Percentiles rank a stretch among this genome's conserved stretches.
These are phyloP conservation scores for Cuniculus paca DNA, from an alignment of 2,797 vertebrate species.

Conservation along the genomic window DNA sequence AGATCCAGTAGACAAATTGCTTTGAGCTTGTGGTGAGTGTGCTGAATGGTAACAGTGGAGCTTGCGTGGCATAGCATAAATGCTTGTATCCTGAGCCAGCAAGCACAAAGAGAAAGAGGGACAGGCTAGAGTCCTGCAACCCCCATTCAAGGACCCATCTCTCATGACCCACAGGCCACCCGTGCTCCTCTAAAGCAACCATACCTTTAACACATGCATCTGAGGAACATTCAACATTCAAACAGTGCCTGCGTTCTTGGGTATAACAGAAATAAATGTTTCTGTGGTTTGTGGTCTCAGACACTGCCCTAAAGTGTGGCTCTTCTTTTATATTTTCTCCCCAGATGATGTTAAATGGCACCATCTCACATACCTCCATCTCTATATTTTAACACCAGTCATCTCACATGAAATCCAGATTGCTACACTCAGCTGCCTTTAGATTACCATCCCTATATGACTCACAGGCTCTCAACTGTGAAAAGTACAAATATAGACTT, in stretches of 20 bases:
- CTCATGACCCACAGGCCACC: not conserved
- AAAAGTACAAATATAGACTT: not conserved
- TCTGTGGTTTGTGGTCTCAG: not conserved
- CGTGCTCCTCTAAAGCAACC: not conserved
- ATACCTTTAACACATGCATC: not conserved
- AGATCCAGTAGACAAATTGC: not conserved
- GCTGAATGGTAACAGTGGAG: not conserved
- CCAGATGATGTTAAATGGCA: not conserved
- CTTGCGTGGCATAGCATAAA: not conserved
- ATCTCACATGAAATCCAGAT: not conserved
- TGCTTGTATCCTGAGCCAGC: not conserved
- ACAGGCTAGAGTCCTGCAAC: not conserved
- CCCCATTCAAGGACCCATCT: not conserved
- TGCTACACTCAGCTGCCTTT: not conserved
- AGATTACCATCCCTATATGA: not conserved
- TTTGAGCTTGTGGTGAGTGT: not conserved
- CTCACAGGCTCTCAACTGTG: not conserved
- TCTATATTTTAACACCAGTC: not conserved
- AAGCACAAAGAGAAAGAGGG: not conserved
- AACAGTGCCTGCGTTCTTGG: not conserved
- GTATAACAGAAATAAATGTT: not conserved
- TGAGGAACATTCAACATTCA: not conserved
- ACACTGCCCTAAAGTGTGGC: not conserved
- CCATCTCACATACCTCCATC: not conserved
- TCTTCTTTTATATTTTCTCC: slow-evolving; percentile 1